Percentiles rank a stretch among this genome's conserved stretches.
phyloP scores from a whole-genome alignment of 2,113 vertebrate species.

The Sarotherodon lohbergeri region DNA sequence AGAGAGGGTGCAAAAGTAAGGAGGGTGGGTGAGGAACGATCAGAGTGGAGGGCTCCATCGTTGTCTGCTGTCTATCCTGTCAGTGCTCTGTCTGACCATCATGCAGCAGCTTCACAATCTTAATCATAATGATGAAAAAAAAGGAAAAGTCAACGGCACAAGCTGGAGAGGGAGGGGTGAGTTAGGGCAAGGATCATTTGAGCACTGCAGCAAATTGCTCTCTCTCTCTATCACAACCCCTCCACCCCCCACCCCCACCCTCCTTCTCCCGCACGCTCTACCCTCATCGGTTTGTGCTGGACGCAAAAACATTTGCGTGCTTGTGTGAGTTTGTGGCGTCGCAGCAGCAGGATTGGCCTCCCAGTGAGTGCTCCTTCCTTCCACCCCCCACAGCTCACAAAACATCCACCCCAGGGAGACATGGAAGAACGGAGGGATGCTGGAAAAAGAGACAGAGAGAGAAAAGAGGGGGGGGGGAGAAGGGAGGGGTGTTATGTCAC shows the following conservation, averaged over 20 bases:
- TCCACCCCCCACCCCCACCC: background rate
- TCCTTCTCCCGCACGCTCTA: background rate
- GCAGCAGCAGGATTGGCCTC: slow-evolving; percentile 49
- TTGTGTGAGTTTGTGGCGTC: background rate
- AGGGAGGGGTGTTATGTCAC: slow-evolving; percentile 27
- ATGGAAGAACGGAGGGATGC: background rate
- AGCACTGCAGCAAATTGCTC: slow-evolving; percentile 56
- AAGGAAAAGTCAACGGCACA: background rate
- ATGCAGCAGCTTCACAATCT: background rate
- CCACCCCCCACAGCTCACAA: slow-evolving; percentile 5
- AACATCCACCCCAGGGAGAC: background rate
- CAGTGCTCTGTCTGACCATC: background rate
- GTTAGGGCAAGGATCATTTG: slow-evolving; percentile 16
- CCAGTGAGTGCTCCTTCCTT: slow-evolving; percentile 11
- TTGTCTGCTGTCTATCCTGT: background rate
- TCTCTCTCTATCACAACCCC: background rate
- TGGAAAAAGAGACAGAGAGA: background rate
- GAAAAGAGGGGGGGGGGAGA: background rate
- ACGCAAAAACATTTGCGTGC: background rate
- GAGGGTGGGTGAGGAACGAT: background rate
- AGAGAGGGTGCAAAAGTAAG: background rate
- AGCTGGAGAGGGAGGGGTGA: background rate
- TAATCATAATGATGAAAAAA: background rate
- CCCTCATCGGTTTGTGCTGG: background rate
- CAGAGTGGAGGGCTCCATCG: background rate